These are phyloP conservation scores for Lonchura striata DNA, from an alignment of 2,113 vertebrate genomes.

Conservation along the genomic window DNA sequence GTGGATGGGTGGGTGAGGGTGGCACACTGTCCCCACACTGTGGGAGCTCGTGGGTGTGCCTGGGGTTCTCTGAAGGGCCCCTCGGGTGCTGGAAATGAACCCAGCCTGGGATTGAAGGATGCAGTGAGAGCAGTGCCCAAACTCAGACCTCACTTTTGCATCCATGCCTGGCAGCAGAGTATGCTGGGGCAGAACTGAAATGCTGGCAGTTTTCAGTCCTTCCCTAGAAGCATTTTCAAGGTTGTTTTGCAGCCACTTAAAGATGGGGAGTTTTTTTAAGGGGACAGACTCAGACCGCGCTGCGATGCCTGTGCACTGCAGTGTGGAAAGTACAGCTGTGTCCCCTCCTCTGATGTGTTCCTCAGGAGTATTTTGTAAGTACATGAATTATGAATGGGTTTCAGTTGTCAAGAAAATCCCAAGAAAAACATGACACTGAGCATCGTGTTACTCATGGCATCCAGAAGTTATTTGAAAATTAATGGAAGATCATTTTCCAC, in stretches of 20 bases:
- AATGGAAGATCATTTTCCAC: not conserved
- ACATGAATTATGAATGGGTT: not conserved
- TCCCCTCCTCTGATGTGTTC: not conserved
- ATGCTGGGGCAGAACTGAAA: not conserved
- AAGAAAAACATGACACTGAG: not conserved
- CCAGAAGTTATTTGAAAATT: not conserved
- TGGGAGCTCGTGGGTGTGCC: not conserved
- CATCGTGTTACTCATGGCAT: not conserved
- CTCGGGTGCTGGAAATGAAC: not conserved
- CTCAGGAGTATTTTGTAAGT: not conserved
- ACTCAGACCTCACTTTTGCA: not conserved
- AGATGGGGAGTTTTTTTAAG: not conserved
- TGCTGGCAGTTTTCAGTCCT: not conserved
- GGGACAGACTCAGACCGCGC: not conserved
- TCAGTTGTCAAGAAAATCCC: not conserved
- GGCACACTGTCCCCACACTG: not conserved
- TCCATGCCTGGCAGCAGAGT: not conserved
- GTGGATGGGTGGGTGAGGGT: not conserved
- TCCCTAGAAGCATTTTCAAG: not conserved
- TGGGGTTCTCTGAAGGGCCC: fast-evolving
- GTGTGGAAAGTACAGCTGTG: not conserved
- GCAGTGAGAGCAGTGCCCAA: not conserved
- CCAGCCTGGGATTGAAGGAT: fast-evolving
- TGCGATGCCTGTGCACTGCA: not conserved
- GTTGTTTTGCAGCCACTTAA: not conserved